phyloP scores from a whole-genome alignment of 2,113 vertebrate species.

The Halcyon malimbica region DNA sequence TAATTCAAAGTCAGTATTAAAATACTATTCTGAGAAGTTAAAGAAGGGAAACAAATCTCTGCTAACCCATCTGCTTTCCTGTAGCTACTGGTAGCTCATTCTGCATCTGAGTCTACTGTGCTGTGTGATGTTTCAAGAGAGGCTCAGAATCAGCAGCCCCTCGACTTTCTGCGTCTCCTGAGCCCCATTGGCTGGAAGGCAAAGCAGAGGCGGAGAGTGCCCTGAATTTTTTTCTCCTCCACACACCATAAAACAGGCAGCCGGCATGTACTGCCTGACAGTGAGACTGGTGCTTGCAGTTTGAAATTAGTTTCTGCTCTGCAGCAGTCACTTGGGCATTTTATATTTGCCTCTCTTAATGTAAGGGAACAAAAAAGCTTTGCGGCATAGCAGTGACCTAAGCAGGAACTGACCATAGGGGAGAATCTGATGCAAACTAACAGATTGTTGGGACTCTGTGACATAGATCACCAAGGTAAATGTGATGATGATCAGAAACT shows the following conservation, averaged over 20 bases:
- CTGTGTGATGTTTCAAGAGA: not conserved
- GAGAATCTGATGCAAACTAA: not conserved
- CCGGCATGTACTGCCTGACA: constrained; percentile 9
- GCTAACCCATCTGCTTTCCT: not conserved
- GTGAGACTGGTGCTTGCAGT: not conserved
- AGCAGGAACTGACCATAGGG: not conserved
- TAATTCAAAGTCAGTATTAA: not conserved
- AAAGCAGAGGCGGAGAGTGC: constrained; percentile 66
- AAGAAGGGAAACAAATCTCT: not conserved
- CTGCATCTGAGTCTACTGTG: not conserved
- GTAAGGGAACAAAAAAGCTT: not conserved
- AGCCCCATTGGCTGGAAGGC: constrained; percentile 71
- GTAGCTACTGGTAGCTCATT: not conserved
- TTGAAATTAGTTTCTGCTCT: not conserved
- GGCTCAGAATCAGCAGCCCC: not conserved
- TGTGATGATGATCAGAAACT: not conserved
- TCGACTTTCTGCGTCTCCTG: not conserved
- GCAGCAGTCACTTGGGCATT: not conserved
- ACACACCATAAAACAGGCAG: constrained; percentile 47
- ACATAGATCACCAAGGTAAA: constrained; percentile 1
- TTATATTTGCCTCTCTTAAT: not conserved
- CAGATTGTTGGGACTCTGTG: not conserved
- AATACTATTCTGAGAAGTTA: constrained; percentile 1
- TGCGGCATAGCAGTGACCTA: not conserved
- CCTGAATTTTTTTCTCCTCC: constrained; percentile 21